phyloP scores from a whole-genome alignment of 1,140 invertebrate genomes.

The Diachasma alloeum region DNA sequence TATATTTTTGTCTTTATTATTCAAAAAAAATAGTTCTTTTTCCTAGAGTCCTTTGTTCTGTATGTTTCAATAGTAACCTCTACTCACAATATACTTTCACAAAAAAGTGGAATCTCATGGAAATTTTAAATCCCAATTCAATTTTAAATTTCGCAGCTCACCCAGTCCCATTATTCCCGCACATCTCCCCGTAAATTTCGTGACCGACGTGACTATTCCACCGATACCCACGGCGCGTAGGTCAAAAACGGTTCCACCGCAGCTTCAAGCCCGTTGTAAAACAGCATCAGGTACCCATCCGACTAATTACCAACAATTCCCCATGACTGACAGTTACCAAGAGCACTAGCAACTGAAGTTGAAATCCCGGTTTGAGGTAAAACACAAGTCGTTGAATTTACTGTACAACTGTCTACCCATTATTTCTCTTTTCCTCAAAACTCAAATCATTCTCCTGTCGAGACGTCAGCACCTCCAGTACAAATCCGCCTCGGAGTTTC shows the following conservation, averaged over 20 bases:
- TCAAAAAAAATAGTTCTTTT: too few relatives aligned
- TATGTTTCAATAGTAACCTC: too few relatives aligned
- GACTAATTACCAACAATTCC: background rate
- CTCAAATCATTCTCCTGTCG: background rate
- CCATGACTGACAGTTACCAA: background rate
- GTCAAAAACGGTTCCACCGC: background rate
- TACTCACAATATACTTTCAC: too few relatives aligned
- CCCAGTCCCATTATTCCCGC: background rate
- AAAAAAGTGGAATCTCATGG: too few relatives aligned
- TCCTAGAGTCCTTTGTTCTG: too few relatives aligned
- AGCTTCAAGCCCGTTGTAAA: background rate
- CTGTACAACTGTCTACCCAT: background rate
- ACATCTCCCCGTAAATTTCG: background rate
- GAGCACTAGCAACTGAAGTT: background rate
- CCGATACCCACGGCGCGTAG: slow-evolving; percentile 4
- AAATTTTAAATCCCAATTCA: too few relatives aligned
- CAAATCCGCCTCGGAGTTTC: too few relatives aligned
- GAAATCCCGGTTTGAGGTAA: background rate
- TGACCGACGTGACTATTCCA: slow-evolving; percentile 27
- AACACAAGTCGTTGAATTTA: background rate
- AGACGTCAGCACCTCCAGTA: background rate
- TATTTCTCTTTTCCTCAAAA: background rate
- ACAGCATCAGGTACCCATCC: background rate
- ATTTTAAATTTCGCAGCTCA: background rate
- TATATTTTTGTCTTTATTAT: too few relatives aligned